Percentiles rank a stretch among this genome's conserved stretches.
Evolutionary conservation across 2,888 invertebrate species (phyloP).

Genomic region (Andrena chrysosceles): DNA sequence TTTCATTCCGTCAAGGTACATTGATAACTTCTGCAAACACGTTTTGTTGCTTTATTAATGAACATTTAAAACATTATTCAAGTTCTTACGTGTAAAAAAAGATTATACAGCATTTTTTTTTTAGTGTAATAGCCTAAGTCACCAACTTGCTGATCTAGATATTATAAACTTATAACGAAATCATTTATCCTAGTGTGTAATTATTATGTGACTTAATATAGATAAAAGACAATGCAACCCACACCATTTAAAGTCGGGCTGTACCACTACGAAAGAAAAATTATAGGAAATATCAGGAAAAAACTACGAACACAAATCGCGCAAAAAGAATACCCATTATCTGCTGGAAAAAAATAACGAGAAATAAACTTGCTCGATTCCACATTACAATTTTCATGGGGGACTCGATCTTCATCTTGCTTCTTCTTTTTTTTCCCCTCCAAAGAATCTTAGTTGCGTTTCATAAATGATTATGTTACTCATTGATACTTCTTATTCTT

Average conservation of each 20-base stretch:
- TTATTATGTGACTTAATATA: constrained; percentile 62
- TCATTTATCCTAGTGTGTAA: constrained; percentile 66
- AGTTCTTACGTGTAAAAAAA: constrained; percentile 80
- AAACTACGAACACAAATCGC: constrained; percentile 62
- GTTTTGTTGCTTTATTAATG: constrained; percentile 79
- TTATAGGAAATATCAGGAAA: constrained; percentile 46
- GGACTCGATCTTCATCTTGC: constrained; percentile 24
- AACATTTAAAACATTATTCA: constrained; percentile 79
- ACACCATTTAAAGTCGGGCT: constrained; percentile 31
- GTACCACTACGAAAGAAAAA: constrained; percentile 43
- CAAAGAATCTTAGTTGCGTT: constrained; percentile 32
- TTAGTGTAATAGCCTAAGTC: constrained; percentile 67
- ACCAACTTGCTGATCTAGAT: constrained; percentile 64
- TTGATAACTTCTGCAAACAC: constrained; percentile 74
- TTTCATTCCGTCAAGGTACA: constrained; percentile 69
- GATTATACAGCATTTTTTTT: constrained; percentile 74
- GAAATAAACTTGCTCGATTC: constrained; percentile 69
- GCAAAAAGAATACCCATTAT: constrained; percentile 61
- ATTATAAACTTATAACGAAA: constrained; percentile 69
- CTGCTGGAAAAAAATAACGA: constrained; percentile 55
- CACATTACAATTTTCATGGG: constrained; percentile 59
- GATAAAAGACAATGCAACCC: constrained; percentile 53
- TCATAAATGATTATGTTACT: constrained; percentile 56
- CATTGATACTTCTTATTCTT: constrained; percentile 64
- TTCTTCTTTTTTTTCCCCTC: constrained; percentile 14